Percentiles rank a stretch among this genome's conserved stretches.
Evolutionary conservation across 64 coral and sea anemone genomes (phyloP).

Genomic region (Catalaphyllia jardinei): DNA sequence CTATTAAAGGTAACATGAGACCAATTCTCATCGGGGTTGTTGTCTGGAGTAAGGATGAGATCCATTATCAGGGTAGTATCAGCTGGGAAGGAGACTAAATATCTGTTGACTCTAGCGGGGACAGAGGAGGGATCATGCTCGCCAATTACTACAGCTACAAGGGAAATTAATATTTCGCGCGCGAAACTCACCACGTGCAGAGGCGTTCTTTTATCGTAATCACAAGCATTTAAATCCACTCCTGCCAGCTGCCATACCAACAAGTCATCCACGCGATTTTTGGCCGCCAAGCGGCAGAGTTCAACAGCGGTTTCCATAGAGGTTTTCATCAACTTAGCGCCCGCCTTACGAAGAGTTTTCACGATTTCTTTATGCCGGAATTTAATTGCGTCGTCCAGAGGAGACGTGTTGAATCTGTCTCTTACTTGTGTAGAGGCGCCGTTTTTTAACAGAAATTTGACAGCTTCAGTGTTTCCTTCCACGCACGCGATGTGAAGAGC

Average conservation of each 20-base stretch:
- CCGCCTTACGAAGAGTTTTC: slow-evolving; percentile 55
- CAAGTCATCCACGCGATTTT: slow-evolving; percentile 80
- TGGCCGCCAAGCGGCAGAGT: slow-evolving; percentile 74
- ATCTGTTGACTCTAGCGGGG: too few species aligned
- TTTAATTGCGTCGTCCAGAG: slow-evolving; percentile 82
- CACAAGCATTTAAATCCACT: slow-evolving; percentile 72
- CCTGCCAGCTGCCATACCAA: slow-evolving; percentile 59
- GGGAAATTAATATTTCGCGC: neutral
- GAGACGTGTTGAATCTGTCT: slow-evolving; percentile 65
- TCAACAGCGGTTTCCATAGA: slow-evolving; percentile 61
- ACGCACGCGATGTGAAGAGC: slow-evolving; percentile 82
- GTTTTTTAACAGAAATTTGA: slow-evolving; percentile 57
- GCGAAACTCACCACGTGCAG: slow-evolving; percentile 69
- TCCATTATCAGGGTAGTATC: too few species aligned
- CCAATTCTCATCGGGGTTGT: too few species aligned
- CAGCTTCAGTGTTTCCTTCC: slow-evolving; percentile 59
- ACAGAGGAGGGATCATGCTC: too few species aligned
- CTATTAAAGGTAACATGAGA: too few species aligned
- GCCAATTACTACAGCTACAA: neutral
- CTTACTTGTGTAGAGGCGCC: slow-evolving; percentile 73
- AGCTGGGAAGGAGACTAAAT: too few species aligned
- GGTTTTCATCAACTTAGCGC: slow-evolving; percentile 57
- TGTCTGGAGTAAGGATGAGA: too few species aligned
- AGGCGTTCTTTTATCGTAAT: slow-evolving; percentile 85
- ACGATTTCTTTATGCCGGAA: slow-evolving; percentile 77